Conservation (phyloP, 2,113 vertebrate species). For the Oenanthe oenanthe region DNA sequence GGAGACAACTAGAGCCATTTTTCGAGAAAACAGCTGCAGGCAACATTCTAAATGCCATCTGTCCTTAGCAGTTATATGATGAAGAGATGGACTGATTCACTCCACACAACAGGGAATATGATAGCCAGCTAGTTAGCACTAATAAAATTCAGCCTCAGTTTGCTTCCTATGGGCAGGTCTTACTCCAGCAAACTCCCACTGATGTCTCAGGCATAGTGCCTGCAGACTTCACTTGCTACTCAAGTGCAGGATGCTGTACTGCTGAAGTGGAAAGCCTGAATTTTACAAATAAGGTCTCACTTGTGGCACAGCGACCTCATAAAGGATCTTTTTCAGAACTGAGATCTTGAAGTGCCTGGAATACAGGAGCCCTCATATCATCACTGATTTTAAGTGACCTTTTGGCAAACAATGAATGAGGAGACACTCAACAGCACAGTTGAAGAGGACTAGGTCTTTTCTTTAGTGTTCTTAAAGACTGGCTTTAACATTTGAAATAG, state of each 20-base stretch:
- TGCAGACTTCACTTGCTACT: neutral
- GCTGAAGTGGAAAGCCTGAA: neutral
- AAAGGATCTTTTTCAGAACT: neutral
- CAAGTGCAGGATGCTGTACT: neutral
- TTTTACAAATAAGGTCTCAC: neutral
- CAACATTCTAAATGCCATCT: constrained; percentile 57
- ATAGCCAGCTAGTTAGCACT: constrained; percentile 1
- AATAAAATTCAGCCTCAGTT: constrained; percentile 26
- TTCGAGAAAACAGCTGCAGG: constrained; percentile 49
- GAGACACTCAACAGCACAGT: neutral
- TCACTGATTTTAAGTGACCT: neutral
- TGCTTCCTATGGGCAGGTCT: neutral
- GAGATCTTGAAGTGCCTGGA: neutral
- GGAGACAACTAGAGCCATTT: constrained; percentile 40
- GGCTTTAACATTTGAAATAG: neutral
- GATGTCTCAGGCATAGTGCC: neutral
- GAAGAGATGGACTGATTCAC: constrained; percentile 20
- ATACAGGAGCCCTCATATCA: neutral
- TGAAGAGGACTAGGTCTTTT: neutral
- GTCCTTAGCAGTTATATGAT: neutral
- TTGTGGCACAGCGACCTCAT: neutral
- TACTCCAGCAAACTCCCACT: neutral
- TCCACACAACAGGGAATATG: constrained; percentile 20
- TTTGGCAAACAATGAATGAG: neutral
- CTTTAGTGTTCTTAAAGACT: neutral